Conservation (phyloP, 2,113 vertebrate species). For the Euleptes europaea region DNA sequence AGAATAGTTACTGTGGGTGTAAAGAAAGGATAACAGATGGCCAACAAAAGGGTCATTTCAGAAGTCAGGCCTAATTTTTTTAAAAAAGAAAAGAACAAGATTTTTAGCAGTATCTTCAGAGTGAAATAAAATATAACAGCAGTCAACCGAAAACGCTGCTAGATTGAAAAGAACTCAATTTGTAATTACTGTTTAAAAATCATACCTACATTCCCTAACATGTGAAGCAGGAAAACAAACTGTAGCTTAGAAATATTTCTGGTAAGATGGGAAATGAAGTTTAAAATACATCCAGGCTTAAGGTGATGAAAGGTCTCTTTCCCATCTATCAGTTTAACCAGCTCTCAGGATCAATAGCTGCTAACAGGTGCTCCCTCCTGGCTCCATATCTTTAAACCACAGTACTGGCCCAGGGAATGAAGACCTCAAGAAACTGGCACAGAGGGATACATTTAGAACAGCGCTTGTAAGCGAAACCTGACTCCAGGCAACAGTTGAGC, state of each 20-base stretch:
- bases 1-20: not conserved
- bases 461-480: slow-evolving; percentile 47
- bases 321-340: slow-evolving; percentile 54
- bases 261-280: slow-evolving; percentile 25
- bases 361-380: slow-evolving; percentile 55
- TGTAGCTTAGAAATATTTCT: slow-evolving; percentile 53
- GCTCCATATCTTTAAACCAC: slow-evolving; percentile 53
- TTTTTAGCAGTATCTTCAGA: not conserved
- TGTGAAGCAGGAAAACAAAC: not conserved
- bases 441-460: slow-evolving; percentile 50
- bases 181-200: not conserved
- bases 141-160: not conserved
- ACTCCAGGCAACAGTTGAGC: slow-evolving; percentile 49
- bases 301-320: slow-evolving; percentile 49
- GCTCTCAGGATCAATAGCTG: slow-evolving; percentile 45
- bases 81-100: too few species aligned
- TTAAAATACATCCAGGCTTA: slow-evolving; percentile 34
- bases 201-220: not conserved
- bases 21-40: too few species aligned
- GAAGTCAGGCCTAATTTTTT: too few species aligned
- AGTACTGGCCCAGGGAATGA: slow-evolving; percentile 48
- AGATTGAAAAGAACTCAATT: not conserved
- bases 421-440: slow-evolving; percentile 39
- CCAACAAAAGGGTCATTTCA: too few species aligned
- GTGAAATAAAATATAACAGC: not conserved